These are phyloP conservation scores for Raja brachyura DNA, from an alignment of 2,113 vertebrate species.

Conservation along the genomic window DNA sequence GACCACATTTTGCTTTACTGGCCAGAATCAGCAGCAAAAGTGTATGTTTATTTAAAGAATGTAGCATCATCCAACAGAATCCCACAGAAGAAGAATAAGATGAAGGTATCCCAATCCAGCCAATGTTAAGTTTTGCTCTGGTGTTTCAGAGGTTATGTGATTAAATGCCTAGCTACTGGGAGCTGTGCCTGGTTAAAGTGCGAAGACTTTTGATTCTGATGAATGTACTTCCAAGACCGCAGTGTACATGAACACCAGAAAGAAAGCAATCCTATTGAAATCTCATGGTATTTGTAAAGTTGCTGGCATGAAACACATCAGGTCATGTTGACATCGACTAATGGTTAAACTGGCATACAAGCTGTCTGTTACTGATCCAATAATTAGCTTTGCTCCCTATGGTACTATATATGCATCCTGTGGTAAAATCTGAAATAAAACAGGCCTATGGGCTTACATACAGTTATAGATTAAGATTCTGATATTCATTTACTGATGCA, in stretches of 20 bases:
- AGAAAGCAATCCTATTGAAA: not conserved
- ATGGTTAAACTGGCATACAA: not conserved
- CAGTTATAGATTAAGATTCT: not conserved
- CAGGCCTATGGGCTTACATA: not conserved
- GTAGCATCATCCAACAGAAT: not conserved
- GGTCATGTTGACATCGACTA: not conserved
- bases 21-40: not conserved
- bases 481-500: not conserved
- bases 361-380: not conserved
- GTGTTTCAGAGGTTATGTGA: not conserved
- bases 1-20: not conserved
- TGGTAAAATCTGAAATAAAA: not conserved
- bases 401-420: not conserved
- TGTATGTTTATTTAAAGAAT: not conserved
- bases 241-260: not conserved
- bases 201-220: not conserved
- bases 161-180: not conserved
- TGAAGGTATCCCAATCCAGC: not conserved
- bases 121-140: not conserved
- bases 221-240: not conserved
- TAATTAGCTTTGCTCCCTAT: not conserved
- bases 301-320: not conserved
- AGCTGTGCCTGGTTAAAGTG: not conserved
- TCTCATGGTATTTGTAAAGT: not conserved
- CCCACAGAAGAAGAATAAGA: not conserved